Evolutionary conservation across 2,797 vertebrate species (phyloP), one percentile per base, ranked within the genome.

Genomic region (Delichon dasypus): DNA sequence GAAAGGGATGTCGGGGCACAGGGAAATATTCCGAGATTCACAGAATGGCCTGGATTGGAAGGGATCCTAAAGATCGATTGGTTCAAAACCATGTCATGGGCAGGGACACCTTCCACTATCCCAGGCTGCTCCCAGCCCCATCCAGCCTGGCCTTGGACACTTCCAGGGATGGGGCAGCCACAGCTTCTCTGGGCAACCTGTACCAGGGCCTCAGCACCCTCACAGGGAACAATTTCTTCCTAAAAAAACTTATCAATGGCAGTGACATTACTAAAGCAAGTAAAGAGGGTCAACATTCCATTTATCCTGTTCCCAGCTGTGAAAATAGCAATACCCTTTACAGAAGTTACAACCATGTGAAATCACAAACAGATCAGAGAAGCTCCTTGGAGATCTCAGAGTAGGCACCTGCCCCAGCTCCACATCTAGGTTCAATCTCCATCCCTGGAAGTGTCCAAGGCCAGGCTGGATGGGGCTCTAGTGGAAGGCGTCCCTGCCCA

Each of bases 131-230:
- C 68, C 2, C 5, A 81, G 21, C 26, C 15, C 8, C 62, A 54
- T 61, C 30, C 70, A 74, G 0, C 34, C 47, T 42, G 62, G 34
- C 26, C 70, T 61, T 0, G 30, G 0, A 23, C 34, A 54, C 17
- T 68, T 0, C 9, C 54, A 81, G 22, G 40, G 47, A 47, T 60
- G 45, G n/a, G 4, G 32, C 38, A 88, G 29, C 53, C 51, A 45
- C 51, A 58, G 45, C n/a, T 66, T 0, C 58, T 65, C 27, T 44
- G 44, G 7, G 7, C 0, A 87, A 4, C 32, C 48, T 78, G 36
- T 42, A 19, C 32, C 66, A 44, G 36, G 13, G 19, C 32, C 44
- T 87, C 45, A 3, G 0, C 29, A 65, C 18, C 16, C 7, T 65
- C 38, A 51, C 4, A 65, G 45, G 20, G 6, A 51, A 29, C 0